Percentiles rank a stretch among this genome's conserved stretches.
These are phyloP conservation scores for Heliconius congener DNA, from an alignment of 1,140 invertebrate species.

Conservation along the genomic window DNA sequence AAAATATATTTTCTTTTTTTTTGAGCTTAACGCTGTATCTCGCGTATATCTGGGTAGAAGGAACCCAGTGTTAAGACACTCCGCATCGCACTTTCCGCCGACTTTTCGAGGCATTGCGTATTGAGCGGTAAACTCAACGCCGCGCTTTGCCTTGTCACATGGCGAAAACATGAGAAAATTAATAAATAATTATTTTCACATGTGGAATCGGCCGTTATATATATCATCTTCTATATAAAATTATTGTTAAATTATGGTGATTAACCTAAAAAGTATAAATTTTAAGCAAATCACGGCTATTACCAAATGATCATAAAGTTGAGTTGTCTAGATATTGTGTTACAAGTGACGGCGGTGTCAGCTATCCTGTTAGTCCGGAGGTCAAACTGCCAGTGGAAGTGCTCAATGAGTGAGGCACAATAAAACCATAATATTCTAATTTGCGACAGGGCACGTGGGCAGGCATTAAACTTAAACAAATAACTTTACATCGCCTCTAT, in stretches of 20 bases:
- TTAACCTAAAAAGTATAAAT: neutral
- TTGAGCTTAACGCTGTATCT: no score
- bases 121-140: no score
- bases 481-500: slow-evolving; percentile 75
- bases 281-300: slow-evolving; percentile 30
- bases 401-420: slow-evolving; percentile 63
- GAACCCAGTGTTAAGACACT: no score
- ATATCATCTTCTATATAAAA: neutral
- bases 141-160: no score
- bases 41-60: no score
- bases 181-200: no score
- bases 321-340: slow-evolving; percentile 34
- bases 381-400: slow-evolving; percentile 60
- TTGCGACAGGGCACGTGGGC: slow-evolving; percentile 62
- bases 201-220: no score
- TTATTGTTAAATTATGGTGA: neutral
- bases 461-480: slow-evolving; percentile 78
- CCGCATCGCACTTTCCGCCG: no score
- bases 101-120: no score
- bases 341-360: slow-evolving; percentile 45
- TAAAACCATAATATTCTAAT: slow-evolving; percentile 73
- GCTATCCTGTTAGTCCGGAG: slow-evolving; percentile 43
- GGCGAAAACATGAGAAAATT: no score
- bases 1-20: no score
- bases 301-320: slow-evolving; percentile 38